These are phyloP conservation scores for Pollenia griseotomentosa DNA, from an alignment of 2,888 invertebrate species.

Conservation along the genomic window DNA sequence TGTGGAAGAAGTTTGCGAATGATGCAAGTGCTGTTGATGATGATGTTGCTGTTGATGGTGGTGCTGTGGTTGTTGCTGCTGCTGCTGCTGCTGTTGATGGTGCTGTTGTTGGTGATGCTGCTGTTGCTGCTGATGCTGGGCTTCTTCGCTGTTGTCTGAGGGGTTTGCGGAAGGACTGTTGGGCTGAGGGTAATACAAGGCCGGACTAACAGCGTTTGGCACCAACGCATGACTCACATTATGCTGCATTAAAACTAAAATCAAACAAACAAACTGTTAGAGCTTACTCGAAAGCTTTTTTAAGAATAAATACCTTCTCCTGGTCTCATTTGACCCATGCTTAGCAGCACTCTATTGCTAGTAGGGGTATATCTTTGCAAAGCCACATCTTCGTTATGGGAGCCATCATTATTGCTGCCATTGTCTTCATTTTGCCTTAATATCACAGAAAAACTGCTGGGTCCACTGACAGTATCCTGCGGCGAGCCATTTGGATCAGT, in stretches of 20 bases:
- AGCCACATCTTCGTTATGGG: slow-evolving; percentile 75
- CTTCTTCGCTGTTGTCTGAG: slow-evolving; percentile 69
- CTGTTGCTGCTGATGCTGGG: slow-evolving; percentile 76
- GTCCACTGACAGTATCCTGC: slow-evolving; percentile 75
- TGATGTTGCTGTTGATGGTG: slow-evolving; percentile 73
- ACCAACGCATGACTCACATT: slow-evolving; percentile 84
- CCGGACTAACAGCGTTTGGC: slow-evolving; percentile 85
- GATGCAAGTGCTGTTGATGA: slow-evolving; percentile 73
- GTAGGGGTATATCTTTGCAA: slow-evolving; percentile 82
- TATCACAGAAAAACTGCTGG: slow-evolving; percentile 81
- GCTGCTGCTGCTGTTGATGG: slow-evolving; percentile 80
- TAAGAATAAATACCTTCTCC: slow-evolving; percentile 78
- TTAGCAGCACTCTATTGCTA: slow-evolving; percentile 77
- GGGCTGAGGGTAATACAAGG: slow-evolving; percentile 85
- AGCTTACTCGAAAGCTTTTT: neutral
- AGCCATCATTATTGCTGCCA: slow-evolving; percentile 74
- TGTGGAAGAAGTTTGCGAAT: slow-evolving; percentile 75
- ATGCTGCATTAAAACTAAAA: slow-evolving; percentile 84
- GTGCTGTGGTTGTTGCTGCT: slow-evolving; percentile 75
- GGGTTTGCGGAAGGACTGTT: slow-evolving; percentile 79
- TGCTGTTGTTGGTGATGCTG: slow-evolving; percentile 78
- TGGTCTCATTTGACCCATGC: slow-evolving; percentile 80
- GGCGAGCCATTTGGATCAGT: slow-evolving; percentile 82
- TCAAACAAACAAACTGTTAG: neutral
- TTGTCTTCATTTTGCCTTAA: slow-evolving; percentile 80